Percentiles rank a stretch among this genome's conserved stretches.
phyloP scores from a whole-genome alignment of 2,113 vertebrate genomes.

The Polypterus senegalus region DNA sequence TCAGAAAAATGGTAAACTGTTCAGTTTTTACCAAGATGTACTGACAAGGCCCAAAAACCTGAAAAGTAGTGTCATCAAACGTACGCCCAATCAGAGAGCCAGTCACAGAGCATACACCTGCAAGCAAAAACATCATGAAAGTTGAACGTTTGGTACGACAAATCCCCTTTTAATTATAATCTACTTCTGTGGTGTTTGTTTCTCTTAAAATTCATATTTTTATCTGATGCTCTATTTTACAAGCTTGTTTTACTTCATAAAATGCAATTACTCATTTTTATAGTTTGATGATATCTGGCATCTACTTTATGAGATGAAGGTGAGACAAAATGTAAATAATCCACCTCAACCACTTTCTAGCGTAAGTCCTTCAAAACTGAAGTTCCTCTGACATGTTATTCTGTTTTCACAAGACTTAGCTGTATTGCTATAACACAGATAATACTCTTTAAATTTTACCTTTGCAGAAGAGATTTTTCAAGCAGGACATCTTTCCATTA shows the following conservation, averaged over 20 bases:
- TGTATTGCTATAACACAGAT: background rate
- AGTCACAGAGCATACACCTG: constrained; percentile 16
- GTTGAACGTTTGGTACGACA: background rate
- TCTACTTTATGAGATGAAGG: background rate
- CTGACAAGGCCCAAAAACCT: constrained; percentile 3
- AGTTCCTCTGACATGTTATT: too few species aligned
- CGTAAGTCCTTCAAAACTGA: too few species aligned
- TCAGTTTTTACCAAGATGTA: constrained; percentile 15
- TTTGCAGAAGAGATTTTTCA: constrained; percentile 8
- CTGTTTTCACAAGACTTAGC: background rate
- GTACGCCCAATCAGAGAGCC: constrained; percentile 18
- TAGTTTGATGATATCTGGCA: too few species aligned
- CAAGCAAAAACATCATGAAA: background rate
- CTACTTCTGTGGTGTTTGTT: too few species aligned
- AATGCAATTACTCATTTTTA: too few species aligned
- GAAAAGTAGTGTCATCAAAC: constrained; percentile 16
- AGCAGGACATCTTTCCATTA: constrained; percentile 8
- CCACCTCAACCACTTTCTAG: too few species aligned
- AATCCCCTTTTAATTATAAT: background rate
- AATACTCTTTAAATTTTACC: constrained; percentile 3
- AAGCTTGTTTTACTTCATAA: too few species aligned
- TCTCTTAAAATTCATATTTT: too few species aligned
- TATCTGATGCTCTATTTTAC: too few species aligned
- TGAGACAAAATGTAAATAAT: background rate
- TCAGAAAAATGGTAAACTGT: constrained; percentile 4